A percentile compares a stretch with the other conserved stretches of the same genome.
Evolutionary conservation across 2,888 invertebrate species (phyloP).

Genomic region (Ennomos quercinarius): DNA sequence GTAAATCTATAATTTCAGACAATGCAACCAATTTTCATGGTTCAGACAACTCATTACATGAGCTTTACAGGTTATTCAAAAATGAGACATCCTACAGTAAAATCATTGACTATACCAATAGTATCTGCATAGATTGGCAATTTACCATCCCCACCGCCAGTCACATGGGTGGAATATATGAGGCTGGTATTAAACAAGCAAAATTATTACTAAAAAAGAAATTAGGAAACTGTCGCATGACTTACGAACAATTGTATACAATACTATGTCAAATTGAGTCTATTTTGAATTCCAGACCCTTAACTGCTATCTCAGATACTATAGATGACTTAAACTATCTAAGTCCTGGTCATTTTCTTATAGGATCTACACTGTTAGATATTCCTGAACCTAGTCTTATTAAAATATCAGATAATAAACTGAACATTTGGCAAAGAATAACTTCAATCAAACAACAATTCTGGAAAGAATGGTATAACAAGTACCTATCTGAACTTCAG

Average conservation of each 20-base stretch:
- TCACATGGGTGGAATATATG: slow-evolving; percentile 19
- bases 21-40: slow-evolving; percentile 22
- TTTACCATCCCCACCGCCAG: slow-evolving; percentile 2
- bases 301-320: slow-evolving; percentile 1
- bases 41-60: slow-evolving; percentile 14
- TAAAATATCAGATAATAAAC: neutral
- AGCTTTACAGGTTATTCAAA: slow-evolving; percentile 19
- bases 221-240: slow-evolving; percentile 10
- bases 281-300: slow-evolving; percentile 6
- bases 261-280: slow-evolving; percentile 4
- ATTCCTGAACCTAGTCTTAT: slow-evolving; percentile 14
- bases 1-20: slow-evolving; percentile 7
- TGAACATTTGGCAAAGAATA: slow-evolving; percentile 4
- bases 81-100: slow-evolving; percentile 12
- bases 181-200: slow-evolving; percentile 4
- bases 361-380: slow-evolving; percentile 9
- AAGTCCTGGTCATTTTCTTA: slow-evolving; percentile 2
- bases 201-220: slow-evolving; percentile 11
- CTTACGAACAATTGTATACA: slow-evolving; percentile 12
- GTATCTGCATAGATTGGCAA: slow-evolving; percentile 8
- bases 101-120: slow-evolving; percentile 10
- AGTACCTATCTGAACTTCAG: slow-evolving; percentile 1
- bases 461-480: slow-evolving; percentile 2
- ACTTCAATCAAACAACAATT: slow-evolving; percentile 7
- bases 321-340: slow-evolving; percentile 8